Percentiles rank a stretch among this genome's conserved stretches.
phyloP scores from a whole-genome alignment of 92 coral and sea anemone genomes.

The Desmophyllum pertusum region DNA sequence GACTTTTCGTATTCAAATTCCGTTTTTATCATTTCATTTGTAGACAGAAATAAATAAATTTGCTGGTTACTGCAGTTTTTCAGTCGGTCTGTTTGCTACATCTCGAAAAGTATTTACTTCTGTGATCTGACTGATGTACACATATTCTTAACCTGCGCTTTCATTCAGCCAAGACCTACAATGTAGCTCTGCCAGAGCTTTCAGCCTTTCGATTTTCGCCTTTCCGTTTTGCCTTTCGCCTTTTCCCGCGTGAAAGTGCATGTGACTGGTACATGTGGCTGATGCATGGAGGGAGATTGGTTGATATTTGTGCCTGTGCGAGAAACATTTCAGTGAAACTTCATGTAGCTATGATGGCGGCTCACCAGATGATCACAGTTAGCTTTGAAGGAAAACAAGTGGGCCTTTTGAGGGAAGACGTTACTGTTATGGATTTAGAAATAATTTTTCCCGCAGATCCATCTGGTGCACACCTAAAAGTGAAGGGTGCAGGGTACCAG shows the following conservation, averaged over 20 bases:
- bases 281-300: background rate
- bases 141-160: background rate
- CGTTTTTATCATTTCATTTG: background rate
- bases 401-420: slow-evolving; percentile 22
- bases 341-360: slow-evolving; percentile 6
- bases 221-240: slow-evolving; percentile 1
- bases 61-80: background rate
- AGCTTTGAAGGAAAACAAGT: slow-evolving; percentile 34
- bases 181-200: background rate
- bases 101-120: too few species aligned
- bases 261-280: background rate
- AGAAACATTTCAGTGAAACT: background rate
- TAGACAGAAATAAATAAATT: background rate
- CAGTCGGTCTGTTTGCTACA: background rate
- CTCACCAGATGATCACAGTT: slow-evolving; percentile 18
- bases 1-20: background rate
- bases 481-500: slow-evolving; percentile 15
- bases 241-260: slow-evolving; percentile 6
- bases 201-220: background rate
- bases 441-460: slow-evolving; percentile 14
- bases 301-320: background rate
- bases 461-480: slow-evolving; percentile 41
- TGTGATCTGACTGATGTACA: background rate
- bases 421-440: slow-evolving; percentile 17
- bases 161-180: background rate